Conservation (phyloP, 1,140 invertebrate genomes). For the Papilio aristodemus region DNA sequence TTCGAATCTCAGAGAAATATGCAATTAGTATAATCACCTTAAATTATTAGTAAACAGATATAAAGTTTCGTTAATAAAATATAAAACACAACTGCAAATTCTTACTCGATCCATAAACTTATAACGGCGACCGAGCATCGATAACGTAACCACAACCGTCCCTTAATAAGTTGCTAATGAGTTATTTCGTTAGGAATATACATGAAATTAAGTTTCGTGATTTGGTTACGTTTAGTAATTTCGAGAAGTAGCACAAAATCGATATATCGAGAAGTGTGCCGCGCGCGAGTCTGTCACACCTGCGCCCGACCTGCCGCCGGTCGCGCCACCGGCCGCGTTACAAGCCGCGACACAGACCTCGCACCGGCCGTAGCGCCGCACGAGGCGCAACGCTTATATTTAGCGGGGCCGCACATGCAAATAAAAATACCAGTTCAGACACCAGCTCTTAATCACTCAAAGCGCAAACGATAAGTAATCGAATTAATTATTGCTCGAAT, state of each 20-base stretch:
- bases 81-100: slow-evolving; percentile 11
- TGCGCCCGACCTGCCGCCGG: slow-evolving; percentile 49
- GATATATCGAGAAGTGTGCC: slow-evolving; percentile 37
- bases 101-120: slow-evolving; percentile 19
- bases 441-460: slow-evolving; percentile 1
- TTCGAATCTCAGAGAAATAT: slow-evolving; percentile 10
- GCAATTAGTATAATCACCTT: slow-evolving; percentile 1
- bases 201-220: slow-evolving; percentile 31
- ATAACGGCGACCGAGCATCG: slow-evolving; percentile 21
- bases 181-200: slow-evolving; percentile 33
- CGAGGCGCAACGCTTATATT: slow-evolving; percentile 42
- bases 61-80: background rate
- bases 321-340: background rate
- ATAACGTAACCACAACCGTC: slow-evolving; percentile 31
- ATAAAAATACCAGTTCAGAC: slow-evolving; percentile 20
- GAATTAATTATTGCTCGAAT: slow-evolving; percentile 12
- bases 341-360: background rate
- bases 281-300: slow-evolving; percentile 43
- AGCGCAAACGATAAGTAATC: slow-evolving; percentile 31
- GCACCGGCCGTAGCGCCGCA: slow-evolving; percentile 35
- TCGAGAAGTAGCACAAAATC: slow-evolving; percentile 33
- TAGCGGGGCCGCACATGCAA: slow-evolving; percentile 36
- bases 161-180: slow-evolving; percentile 35
- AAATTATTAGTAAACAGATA: slow-evolving; percentile 7
- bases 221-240: slow-evolving; percentile 30